Evolutionary conservation across 1,140 invertebrate species (phyloP).

Genomic region (Megathymus violae): DNA sequence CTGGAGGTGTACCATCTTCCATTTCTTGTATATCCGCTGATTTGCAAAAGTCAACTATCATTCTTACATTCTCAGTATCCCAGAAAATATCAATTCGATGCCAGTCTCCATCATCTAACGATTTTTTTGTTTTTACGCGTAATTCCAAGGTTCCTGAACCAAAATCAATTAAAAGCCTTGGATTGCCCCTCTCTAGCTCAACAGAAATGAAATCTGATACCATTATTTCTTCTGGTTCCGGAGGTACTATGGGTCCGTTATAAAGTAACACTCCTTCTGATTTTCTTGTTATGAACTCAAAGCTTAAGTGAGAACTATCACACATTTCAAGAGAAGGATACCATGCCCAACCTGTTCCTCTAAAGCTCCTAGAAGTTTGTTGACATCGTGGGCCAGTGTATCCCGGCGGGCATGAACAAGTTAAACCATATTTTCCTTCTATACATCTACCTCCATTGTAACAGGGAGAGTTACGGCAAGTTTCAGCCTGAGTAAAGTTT

Average conservation of each 20-base stretch:
- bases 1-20: conserved; percentile 93
- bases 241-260: conserved; percentile 97
- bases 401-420: conserved; percentile 94
- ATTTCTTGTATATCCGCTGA: conserved; percentile 93
- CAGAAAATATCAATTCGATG: conserved; percentile 97
- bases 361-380: conserved; percentile 96
- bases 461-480: conserved; percentile 95
- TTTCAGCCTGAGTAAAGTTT: conserved; percentile 95
- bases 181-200: conserved; percentile 95
- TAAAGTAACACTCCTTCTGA: conserved; percentile 97
- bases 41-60: conserved; percentile 96
- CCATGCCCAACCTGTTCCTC: conserved; percentile 97
- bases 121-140: conserved; percentile 93
- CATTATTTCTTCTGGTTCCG: conserved; percentile 94
- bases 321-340: conserved; percentile 98
- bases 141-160: conserved; percentile 96
- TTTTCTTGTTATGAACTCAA: conserved; percentile 97
- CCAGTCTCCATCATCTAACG: conserved; percentile 97
- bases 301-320: conserved; percentile 95
- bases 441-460: conserved; percentile 97
- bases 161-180: conserved; percentile 95
- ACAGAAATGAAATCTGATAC: conserved; percentile 97
- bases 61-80: conserved; percentile 95
- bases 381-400: conserved; percentile 98
- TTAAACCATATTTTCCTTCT: conserved; percentile 93